These are phyloP conservation scores for Pomatostomus ruficeps DNA, from an alignment of 2,113 vertebrate species.

Conservation along the genomic window DNA sequence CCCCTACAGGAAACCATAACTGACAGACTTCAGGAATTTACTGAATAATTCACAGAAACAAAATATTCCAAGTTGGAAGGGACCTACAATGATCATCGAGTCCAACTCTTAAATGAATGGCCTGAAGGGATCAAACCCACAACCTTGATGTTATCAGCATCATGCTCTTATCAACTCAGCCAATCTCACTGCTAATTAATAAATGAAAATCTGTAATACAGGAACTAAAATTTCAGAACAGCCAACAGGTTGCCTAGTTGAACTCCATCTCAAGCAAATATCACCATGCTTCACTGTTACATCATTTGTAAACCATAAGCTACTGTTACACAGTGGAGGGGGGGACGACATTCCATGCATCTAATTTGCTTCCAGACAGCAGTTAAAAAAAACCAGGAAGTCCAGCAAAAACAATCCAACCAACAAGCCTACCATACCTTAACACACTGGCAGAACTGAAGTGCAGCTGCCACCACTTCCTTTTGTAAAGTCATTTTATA, in stretches of 20 bases:
- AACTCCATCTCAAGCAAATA: background rate
- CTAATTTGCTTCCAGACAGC: background rate
- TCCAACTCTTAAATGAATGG: background rate
- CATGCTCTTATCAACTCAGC: background rate
- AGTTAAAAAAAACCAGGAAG: background rate
- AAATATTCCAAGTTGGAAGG: background rate
- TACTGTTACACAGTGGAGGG: background rate
- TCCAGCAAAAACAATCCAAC: background rate
- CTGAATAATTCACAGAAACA: background rate
- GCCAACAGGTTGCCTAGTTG: background rate
- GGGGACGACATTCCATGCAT: background rate
- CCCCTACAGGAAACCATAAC: background rate
- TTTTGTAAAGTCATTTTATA: background rate
- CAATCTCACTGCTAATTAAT: background rate
- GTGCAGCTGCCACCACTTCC: background rate
- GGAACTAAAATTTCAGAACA: background rate
- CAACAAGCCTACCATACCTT: background rate
- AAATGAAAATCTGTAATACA: background rate
- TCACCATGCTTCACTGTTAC: background rate
- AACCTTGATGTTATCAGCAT: background rate
- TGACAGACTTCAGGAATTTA: background rate
- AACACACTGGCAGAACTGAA: background rate
- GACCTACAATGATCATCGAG: background rate
- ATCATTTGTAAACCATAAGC: background rate
- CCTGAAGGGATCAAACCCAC: background rate